Evolutionary conservation across 2,113 vertebrate genomes (phyloP).

Genomic region (Campylorhamphus procurvoides): DNA sequence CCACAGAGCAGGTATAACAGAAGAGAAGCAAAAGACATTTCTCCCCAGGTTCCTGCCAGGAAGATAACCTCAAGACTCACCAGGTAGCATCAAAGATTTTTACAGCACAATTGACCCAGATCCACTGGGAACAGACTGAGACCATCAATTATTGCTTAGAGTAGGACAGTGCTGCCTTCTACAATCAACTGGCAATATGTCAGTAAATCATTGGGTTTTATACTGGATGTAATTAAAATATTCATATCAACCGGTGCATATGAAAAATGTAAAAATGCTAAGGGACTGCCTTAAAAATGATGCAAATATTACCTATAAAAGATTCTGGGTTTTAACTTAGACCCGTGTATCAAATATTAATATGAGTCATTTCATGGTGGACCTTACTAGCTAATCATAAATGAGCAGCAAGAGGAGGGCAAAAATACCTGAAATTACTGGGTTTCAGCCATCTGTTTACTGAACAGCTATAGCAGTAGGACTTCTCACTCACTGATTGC

Average conservation of each 20-base stretch:
- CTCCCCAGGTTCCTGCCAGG: neutral
- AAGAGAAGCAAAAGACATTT: neutral
- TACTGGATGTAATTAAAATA: neutral
- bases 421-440: neutral
- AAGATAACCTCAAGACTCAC: neutral
- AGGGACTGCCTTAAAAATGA: neutral
- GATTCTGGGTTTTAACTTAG: neutral
- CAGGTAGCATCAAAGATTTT: neutral
- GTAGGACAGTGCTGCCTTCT: neutral
- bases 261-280: neutral
- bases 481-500: neutral
- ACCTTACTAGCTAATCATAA: neutral
- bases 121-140: neutral
- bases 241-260: neutral
- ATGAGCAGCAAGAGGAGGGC: neutral
- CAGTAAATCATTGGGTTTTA: neutral
- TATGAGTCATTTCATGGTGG: neutral
- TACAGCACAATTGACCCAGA: neutral
- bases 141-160: neutral
- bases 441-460: neutral
- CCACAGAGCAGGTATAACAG: neutral
- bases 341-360: neutral
- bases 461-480: neutral
- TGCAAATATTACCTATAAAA: neutral
- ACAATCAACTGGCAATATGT: neutral